Base-by-base conservation (phyloP, 2,113 vertebrate species). In the Nannobrachium achirus region DNA sequence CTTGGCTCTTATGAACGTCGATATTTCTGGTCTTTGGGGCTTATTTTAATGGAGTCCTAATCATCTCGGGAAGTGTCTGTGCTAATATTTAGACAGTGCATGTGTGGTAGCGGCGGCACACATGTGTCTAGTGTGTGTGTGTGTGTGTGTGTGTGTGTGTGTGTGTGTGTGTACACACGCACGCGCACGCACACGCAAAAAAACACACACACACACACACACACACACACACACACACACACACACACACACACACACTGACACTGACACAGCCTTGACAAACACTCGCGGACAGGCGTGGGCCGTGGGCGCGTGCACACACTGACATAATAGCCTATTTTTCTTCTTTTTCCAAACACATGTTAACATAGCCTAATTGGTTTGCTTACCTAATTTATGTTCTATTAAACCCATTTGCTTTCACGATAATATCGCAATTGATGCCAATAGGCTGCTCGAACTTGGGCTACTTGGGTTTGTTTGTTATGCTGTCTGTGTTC, bases 61-160 rank as follows among this genome's bases (percentile, higher is more conserved):
- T 63, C 78, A 73, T 83, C 46, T 63, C 62, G 66, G 76, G 77
- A 80, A 72, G 76, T 58, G 82, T 80, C 79, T 83, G 73, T 56
- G 73, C 69, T 73, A 86, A 88, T 83, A 86, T 87, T 89, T 88
- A 56, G 67, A 84, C 76, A 69, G 73, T 19, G 60, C 44, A 33
- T 63, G 25, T 38, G 10, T 11, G 20, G 13, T 38, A 48, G 25
- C 25, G 25, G 25, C 25, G 25, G 25, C 25, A 33, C 25, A 33
- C 25, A 33, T 33, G 25, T 33, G 25, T 33, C 25, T 33, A 33
- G 25, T 33, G n/a, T n/a, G n/a, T n/a, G n/a, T n/a, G n/a, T n/a
- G n/a, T n/a, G n/a, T n/a, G n/a, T n/a, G n/a, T n/a, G n/a, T n/a
- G n/a, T n/a, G n/a, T n/a, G n/a, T n/a, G n/a, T n/a, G n/a, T n/a